These are phyloP conservation scores for Loriculus beryllinus DNA, from an alignment of 2,797 vertebrate genomes.

Conservation along the genomic window DNA sequence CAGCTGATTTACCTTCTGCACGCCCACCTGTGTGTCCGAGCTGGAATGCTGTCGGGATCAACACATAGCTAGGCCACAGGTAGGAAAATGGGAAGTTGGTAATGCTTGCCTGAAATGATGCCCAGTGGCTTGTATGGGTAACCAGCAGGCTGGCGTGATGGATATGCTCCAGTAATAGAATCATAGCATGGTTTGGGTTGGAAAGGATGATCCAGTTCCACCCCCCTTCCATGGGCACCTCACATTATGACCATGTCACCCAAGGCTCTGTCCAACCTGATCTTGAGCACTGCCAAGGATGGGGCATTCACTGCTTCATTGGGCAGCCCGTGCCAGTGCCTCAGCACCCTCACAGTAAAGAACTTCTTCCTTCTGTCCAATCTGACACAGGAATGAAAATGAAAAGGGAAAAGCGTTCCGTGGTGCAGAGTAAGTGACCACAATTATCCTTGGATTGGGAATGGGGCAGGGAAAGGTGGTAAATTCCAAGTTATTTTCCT, in stretches of 20 bases:
- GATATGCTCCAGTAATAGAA: background rate
- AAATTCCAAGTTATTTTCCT: fast-evolving
- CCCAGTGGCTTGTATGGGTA: fast-evolving
- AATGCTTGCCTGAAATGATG: background rate
- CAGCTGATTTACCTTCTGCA: background rate
- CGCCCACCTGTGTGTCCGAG: background rate
- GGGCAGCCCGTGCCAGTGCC: background rate
- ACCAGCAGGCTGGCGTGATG: background rate
- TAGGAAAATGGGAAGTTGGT: background rate
- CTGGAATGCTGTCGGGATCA: background rate
- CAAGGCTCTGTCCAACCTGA: background rate
- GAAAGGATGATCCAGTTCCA: background rate
- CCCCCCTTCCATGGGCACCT: background rate
- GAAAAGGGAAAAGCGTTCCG: background rate
- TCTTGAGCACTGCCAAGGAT: background rate
- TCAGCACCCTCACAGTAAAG: background rate
- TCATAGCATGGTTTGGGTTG: background rate
- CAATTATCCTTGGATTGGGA: fast-evolving
- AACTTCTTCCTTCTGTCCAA: background rate
- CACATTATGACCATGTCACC: background rate
- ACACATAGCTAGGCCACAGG: background rate
- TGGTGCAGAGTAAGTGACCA: background rate
- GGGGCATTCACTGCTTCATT: background rate
- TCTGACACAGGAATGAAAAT: background rate
- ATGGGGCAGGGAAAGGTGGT: background rate